A percentile compares a stretch with the other conserved stretches of the same genome.
Conservation (phyloP, 1,140 invertebrate genomes). For the Acromyrmex heyeri region DNA sequence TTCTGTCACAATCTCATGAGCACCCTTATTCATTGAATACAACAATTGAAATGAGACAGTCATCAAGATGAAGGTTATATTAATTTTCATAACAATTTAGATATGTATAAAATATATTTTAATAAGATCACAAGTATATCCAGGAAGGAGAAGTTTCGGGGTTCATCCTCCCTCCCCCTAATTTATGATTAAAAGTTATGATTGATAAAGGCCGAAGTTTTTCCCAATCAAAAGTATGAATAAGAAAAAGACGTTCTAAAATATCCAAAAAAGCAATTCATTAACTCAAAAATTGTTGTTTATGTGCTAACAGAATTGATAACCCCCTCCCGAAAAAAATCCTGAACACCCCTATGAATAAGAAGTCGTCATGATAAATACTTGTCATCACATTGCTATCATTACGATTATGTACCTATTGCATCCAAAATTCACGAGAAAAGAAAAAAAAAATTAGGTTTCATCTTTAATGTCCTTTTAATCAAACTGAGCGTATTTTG, state of each 20-base stretch:
- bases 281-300: no score
- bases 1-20: not conserved
- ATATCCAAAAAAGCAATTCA: no score
- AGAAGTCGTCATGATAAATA: not conserved
- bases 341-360: no score
- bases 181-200: no score
- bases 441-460: not conserved
- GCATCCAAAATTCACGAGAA: not conserved
- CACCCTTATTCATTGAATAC: not conserved
- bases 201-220: no score
- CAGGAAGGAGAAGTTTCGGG: no score
- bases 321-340: no score
- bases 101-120: not conserved
- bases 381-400: not conserved
- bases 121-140: no score
- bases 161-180: no score
- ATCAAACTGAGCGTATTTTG: conserved; percentile 19
- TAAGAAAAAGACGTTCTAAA: no score
- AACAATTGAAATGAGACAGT: conserved; percentile 1
- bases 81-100: not conserved
- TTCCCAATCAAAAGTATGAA: no score
- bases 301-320: no score
- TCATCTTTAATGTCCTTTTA: not conserved
- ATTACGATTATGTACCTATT: not conserved
- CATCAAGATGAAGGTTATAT: not conserved